Evolutionary conservation across 2,888 invertebrate genomes (phyloP), one percentile per base, ranked within the genome.

Genomic region (Epirrhoe tristata): DNA sequence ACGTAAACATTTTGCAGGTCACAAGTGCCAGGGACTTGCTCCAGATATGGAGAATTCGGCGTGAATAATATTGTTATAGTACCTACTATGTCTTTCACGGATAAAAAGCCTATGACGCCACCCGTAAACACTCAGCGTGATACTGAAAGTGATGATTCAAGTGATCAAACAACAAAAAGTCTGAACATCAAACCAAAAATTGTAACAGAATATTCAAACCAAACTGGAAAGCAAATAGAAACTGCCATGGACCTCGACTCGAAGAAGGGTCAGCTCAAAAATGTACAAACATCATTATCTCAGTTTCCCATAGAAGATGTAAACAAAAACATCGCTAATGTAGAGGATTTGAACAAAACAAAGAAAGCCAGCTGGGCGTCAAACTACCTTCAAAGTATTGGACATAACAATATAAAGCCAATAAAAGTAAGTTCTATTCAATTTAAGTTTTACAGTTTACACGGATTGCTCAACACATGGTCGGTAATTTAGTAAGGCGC

Each of bases 311-410:
- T 46, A 61, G 65, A 63, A 14, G 17, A 60, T 31, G 17, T 39
- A 0, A 69, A 58, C 52, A 58, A 63, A 32, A 65, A 48, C 51
- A 6, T 58, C 8, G 50, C 39, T 52, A 48, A 50, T 55, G 34
- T 53, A 10, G 53, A 62, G 14, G 53, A 62, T 54, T 8, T 34
- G 50, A 60, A 69, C 16, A 70, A 64, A 53, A 56, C 55, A 43
- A 70, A 66, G 57, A 69, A 70, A 63, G 55, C 54, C 53, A 75
- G 71, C 54, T 71, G 69, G 72, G 70, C 72, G 6, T 63, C 69
- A 12, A 66, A 46, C 58, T 72, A 67, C 52, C 31, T 70, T 31
- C 67, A 70, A 48, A 67, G 66, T 58, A 70, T 70, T 52, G 67
- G 72, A 53, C 69, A 70, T 39, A 61, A 67, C 59, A 62, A 46